Evolutionary conservation across 2,797 vertebrate genomes (phyloP), one percentile per base, ranked within the genome.

Genomic region (Dromococcyx pavoninus): DNA sequence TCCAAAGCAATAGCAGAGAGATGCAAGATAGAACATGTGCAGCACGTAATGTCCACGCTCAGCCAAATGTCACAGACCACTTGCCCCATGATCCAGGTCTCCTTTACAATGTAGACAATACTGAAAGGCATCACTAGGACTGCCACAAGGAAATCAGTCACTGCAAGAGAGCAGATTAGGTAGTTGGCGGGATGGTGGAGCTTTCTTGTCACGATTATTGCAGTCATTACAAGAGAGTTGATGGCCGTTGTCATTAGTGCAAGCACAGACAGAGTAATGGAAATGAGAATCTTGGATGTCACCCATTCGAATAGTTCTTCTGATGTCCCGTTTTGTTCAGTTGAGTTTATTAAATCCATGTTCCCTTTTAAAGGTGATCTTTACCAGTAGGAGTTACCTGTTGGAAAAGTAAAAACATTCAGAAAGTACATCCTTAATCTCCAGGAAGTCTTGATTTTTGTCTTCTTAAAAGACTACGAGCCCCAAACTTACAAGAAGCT

Each of bases 111-210:
- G 95, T 99, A 99, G 89, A 99, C 97, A 33, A 99, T 99, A 90
- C 99, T 99, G 97, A 99, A 99, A 85, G 99, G 99, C 99, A 99
- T 99, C 95, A 99, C 99, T 88, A 99, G 96, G 74, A 99, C 98
- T n/a, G 99, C 99, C 89, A 99, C 99, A 72, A 99, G 98, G 89
- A 99, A 99, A 97, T 99, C 99, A 4, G 99, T 99, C 92, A 98
- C 98, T 8, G 99, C 99, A 82, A 99, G 97, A 17, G 99, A 99
- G 95, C 99, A 99, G 97, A 99, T 99, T 92, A 99, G 98, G 92
- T 99, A 99, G 97, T 99, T 99, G 96, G 99, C 99, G 1, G 99
- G 99, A 92, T 99, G 99, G 96, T 99, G 99, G 90, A 99, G 97
- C 96, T 99, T 99, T 90, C 98, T 98, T 14, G 99, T 99, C 93